phyloP scores from a whole-genome alignment of 2,888 invertebrate genomes.

The Strigamia maritima region DNA sequence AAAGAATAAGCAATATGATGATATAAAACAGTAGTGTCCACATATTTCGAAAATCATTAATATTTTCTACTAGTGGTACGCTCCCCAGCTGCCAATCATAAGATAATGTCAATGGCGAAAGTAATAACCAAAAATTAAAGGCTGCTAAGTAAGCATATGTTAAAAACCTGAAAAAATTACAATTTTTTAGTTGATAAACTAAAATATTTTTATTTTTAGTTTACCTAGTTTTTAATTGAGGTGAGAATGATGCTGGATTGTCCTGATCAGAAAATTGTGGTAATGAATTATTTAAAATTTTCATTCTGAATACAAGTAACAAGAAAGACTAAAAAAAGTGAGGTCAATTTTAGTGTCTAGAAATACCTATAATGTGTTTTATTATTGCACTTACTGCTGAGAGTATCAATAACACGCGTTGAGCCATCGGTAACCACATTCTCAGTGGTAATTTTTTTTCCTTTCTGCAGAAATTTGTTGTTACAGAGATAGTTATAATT shows the following conservation, averaged over 20 bases:
- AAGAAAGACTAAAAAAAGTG: background rate
- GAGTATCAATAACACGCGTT: background rate
- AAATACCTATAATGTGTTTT: background rate
- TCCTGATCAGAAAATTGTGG: slow-evolving; percentile 5
- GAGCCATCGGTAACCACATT: background rate
- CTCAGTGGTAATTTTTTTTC: background rate
- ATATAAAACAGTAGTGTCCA: slow-evolving; percentile 35
- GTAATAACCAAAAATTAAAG: slow-evolving; percentile 78
- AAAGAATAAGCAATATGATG: background rate
- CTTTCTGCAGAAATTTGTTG: background rate
- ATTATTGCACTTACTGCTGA: background rate
- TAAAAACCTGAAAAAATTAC: slow-evolving; percentile 61
- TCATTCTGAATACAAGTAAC: background rate
- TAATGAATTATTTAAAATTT: background rate
- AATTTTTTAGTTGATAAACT: background rate
- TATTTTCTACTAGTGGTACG: slow-evolving; percentile 69
- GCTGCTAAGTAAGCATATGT: slow-evolving; percentile 78
- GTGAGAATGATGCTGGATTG: background rate
- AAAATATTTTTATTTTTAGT: background rate
- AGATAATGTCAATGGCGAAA: slow-evolving; percentile 72
- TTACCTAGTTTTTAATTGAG: background rate
- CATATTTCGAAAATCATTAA: slow-evolving; percentile 67
- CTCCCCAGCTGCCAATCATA: slow-evolving; percentile 91
- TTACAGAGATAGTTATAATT: background rate
- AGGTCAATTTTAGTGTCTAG: no score